Evolutionary conservation across 2,888 invertebrate species (phyloP), one percentile per base, ranked within the genome.

Genomic region (Mongoloraphidia duomilia): DNA sequence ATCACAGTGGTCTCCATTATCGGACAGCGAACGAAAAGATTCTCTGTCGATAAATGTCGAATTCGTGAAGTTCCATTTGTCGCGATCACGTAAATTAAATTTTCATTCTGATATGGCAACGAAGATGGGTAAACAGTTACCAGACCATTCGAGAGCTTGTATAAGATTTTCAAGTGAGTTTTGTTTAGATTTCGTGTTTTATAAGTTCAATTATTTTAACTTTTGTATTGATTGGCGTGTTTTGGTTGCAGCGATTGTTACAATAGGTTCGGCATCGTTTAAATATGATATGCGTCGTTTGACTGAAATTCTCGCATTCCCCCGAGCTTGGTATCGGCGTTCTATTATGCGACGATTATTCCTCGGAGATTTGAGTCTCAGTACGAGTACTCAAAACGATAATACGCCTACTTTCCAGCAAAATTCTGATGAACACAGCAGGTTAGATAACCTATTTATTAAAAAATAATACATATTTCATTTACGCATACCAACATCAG

Each of bases 241-340:
- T 46, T 43, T 53, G 33, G 53, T 59, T 62, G n/a, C 64, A 85
- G 89, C 93, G 2, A 91, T 95, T 56, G 84, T 93, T 60, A 94
- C 95, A 69, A 91, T 95, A 57, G 95, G 95, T 26, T 91, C 90
- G 17, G 93, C 93, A 9, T 91, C 90, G 26, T 97, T 98, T 69
- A 95, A 96, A 64, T 98, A 97, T 68, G 97, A 98, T 66, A 97
- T 98, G 95, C 79, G 97, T 36, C 79, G 97, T 1, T 70, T 98
- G 53, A 89, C 93, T 0, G 98, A 98, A 72, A 95, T 98, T 61
- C 72, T 98, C 50, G 94, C 95, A 0, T 96, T 98, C 66, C 97
- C 97, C 0, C 94, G 94, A 69, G 96, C 97, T 11, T 98, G 98
- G 98, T 98, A 98, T 68, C 74, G 96, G 3, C 79, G 92, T 38